Evolutionary conservation across 2,888 invertebrate genomes (phyloP).

Genomic region (Amblyjoppa fuscipennis): DNA sequence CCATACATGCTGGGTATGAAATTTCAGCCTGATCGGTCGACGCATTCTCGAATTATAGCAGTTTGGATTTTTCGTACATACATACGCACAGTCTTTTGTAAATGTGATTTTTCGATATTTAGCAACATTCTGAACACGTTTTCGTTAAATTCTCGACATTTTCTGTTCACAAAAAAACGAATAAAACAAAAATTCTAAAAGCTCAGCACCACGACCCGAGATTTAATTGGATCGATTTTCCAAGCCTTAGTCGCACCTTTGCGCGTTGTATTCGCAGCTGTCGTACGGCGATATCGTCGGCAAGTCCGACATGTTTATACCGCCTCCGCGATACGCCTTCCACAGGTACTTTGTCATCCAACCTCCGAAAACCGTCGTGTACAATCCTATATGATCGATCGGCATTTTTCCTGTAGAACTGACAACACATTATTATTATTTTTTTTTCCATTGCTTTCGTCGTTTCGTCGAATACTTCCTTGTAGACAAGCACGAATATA

Average conservation of each 20-base stretch:
- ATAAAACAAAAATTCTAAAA: neutral
- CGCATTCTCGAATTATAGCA: too few relatives aligned
- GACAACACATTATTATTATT: neutral
- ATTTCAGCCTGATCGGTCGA: too few relatives aligned
- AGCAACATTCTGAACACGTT: too few relatives aligned
- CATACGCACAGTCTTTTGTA: too few relatives aligned
- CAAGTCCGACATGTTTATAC: slow-evolving; percentile 84
- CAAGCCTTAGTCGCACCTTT: slow-evolving; percentile 82
- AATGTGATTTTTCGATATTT: too few relatives aligned
- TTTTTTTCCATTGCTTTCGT: slow-evolving; percentile 68
- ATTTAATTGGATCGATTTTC: neutral
- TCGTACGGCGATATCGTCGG: slow-evolving; percentile 85
- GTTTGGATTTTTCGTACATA: too few relatives aligned
- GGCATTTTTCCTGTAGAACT: slow-evolving; percentile 80
- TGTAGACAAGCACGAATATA: slow-evolving; percentile 48
- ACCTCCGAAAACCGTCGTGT: slow-evolving; percentile 86
- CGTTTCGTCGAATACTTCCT: neutral
- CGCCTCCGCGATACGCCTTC: slow-evolving; percentile 85
- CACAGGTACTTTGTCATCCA: slow-evolving; percentile 87
- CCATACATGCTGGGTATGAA: too few relatives aligned
- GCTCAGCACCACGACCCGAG: neutral
- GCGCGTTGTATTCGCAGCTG: slow-evolving; percentile 85
- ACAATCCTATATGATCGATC: slow-evolving; percentile 85
- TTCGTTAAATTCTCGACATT: too few relatives aligned
- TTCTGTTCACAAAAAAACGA: neutral